Evolutionary conservation across 2,888 invertebrate genomes (phyloP).

Genomic region (Pammene aurita): DNA sequence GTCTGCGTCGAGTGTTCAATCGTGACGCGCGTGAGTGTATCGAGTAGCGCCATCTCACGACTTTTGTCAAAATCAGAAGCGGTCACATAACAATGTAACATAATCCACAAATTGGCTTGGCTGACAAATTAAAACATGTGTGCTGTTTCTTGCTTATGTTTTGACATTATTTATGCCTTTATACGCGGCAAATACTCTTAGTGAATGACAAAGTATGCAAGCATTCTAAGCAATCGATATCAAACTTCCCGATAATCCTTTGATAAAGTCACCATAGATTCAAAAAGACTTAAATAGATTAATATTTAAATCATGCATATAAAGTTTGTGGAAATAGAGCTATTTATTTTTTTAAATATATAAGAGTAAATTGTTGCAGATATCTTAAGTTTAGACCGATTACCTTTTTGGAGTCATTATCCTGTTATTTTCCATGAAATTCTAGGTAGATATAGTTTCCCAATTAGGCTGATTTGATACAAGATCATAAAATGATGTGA

Average conservation of each 20-base stretch:
- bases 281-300: no score
- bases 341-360: no score
- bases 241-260: no score
- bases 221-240: no score
- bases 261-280: no score
- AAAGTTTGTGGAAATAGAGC: no score
- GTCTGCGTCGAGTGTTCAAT: constrained; percentile 41
- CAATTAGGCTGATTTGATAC: constrained; percentile 59
- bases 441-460: constrained; percentile 55
- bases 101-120: constrained; percentile 57
- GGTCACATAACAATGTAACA: constrained; percentile 45
- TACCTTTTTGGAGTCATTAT: no score
- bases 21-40: constrained; percentile 62
- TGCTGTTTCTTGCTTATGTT: not conserved
- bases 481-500: constrained; percentile 43
- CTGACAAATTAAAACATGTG: constrained; percentile 14
- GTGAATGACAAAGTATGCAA: no score
- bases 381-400: no score
- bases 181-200: no score
- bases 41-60: constrained; percentile 72
- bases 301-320: no score
- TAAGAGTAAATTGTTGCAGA: no score
- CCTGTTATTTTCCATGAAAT: constrained; percentile 46
- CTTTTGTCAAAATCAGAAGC: constrained; percentile 65
- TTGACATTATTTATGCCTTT: not conserved